phyloP scores from a whole-genome alignment of 2,797 vertebrate species.

The Manis pentadactyla region DNA sequence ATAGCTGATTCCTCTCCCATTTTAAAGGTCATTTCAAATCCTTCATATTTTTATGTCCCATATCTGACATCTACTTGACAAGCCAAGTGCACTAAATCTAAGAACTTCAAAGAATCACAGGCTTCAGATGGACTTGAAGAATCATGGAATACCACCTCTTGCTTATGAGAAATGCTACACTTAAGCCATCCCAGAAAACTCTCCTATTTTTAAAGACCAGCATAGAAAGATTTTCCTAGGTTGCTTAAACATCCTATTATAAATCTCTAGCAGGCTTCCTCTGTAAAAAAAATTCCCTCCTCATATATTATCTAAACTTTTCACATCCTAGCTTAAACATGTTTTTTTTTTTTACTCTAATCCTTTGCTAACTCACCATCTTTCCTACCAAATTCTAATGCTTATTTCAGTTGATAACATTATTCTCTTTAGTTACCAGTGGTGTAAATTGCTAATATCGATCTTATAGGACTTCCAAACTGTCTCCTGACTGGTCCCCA shows the following conservation, averaged over 20 bases:
- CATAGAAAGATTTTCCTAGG: background rate
- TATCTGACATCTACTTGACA: background rate
- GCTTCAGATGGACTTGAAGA: slow-evolving; percentile 8
- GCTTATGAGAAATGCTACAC: background rate
- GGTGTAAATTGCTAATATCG: background rate
- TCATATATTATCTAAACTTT: background rate
- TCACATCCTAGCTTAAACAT: background rate
- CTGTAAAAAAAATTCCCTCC: background rate
- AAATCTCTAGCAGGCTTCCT: background rate
- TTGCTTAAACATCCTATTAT: background rate
- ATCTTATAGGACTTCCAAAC: background rate
- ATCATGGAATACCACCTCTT: background rate
- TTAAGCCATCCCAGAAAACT: background rate
- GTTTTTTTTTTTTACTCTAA: background rate
- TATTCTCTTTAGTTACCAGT: background rate
- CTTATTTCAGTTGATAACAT: background rate
- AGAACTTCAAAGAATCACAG: slow-evolving; percentile 39
- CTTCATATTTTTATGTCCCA: background rate
- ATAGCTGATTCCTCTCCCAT: background rate
- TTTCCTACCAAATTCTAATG: background rate
- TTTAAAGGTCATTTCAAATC: slow-evolving; percentile 27
- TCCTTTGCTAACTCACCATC: background rate
- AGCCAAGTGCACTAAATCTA: background rate
- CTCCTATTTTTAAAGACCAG: background rate
- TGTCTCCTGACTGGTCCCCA: background rate